A percentile compares a stretch with the other conserved stretches of the same genome.
Evolutionary conservation across 2,888 invertebrate genomes (phyloP).

Genomic region (Aporophyla nigra): DNA sequence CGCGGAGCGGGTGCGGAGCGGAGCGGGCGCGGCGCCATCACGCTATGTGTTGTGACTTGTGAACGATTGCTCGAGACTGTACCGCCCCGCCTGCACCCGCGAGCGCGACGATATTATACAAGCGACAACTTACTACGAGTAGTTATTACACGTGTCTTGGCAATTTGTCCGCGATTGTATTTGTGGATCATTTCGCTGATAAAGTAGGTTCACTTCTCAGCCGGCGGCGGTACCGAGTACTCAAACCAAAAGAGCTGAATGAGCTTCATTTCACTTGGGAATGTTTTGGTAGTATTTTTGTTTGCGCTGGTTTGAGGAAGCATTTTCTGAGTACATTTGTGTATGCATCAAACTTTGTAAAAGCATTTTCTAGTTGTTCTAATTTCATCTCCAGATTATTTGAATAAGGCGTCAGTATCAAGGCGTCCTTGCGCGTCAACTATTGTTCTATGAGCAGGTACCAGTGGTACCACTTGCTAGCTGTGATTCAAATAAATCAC

Average conservation of each 20-base stretch:
- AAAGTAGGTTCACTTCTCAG: neutral
- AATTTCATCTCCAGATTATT: neutral
- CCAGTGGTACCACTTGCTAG: too few species aligned
- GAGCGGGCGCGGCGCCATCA: too few species aligned
- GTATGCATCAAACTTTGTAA: neutral
- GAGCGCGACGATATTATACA: neutral
- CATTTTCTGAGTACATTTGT: neutral
- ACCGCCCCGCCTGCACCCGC: neutral
- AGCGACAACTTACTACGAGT: constrained; percentile 6
- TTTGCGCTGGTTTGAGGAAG: neutral
- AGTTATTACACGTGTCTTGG: neutral
- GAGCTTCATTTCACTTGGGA: constrained; percentile 12
- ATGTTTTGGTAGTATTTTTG: constrained; percentile 9
- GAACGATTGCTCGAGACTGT: neutral
- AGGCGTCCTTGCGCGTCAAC: neutral
- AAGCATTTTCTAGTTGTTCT: neutral
- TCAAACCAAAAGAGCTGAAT: constrained; percentile 28
- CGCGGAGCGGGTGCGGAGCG: too few species aligned
- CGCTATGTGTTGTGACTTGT: too few species aligned
- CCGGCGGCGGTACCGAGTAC: neutral
- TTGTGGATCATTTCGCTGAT: neutral
- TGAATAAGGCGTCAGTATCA: neutral
- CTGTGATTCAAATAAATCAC: too few species aligned
- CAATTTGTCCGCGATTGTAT: constrained; percentile 18
- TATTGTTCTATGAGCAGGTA: too few species aligned